Percentiles rank a stretch among this genome's conserved stretches.
These are phyloP conservation scores for Conops quadrifasciatus DNA, from an alignment of 2,888 invertebrate species.

Conservation along the genomic window DNA sequence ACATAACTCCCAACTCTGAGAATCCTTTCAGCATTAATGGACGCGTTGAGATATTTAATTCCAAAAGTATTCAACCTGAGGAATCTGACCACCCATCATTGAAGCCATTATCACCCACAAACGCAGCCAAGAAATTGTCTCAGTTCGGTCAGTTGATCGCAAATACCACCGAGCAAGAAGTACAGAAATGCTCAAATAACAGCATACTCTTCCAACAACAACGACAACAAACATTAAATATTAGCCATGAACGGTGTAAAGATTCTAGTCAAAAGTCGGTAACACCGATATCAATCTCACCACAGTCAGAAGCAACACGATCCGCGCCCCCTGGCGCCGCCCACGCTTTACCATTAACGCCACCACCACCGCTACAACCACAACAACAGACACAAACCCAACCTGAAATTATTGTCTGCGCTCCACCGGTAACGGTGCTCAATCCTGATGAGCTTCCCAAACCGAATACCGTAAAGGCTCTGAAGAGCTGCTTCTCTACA, in stretches of 20 bases:
- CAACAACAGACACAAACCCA: conserved; percentile 37
- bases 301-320: conserved; percentile 27
- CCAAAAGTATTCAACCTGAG: conserved; percentile 52
- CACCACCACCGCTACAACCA: too few species aligned
- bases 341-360: conserved; percentile 28
- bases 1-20: conserved; percentile 38
- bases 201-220: conserved; percentile 20
- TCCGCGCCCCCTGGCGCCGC: too few species aligned
- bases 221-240: conserved; percentile 29
- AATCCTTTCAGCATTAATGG: conserved; percentile 58
- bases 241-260: conserved; percentile 37
- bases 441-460: conserved; percentile 58
- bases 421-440: conserved; percentile 55
- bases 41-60: conserved; percentile 61
- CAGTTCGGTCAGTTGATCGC: conserved; percentile 32
- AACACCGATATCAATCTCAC: conserved; percentile 37
- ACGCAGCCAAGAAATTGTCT: conserved; percentile 42
- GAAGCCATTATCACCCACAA: conserved; percentile 46
- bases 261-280: conserved; percentile 32
- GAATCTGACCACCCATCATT: neutral
- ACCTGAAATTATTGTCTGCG: conserved; percentile 54
- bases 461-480: conserved; percentile 57
- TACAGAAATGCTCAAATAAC: conserved; percentile 35
- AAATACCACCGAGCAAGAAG: conserved; percentile 24
- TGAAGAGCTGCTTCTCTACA: conserved; percentile 54